Base-by-base conservation (phyloP, 2,113 vertebrate species). In the Microtus ochrogaster region DNA sequence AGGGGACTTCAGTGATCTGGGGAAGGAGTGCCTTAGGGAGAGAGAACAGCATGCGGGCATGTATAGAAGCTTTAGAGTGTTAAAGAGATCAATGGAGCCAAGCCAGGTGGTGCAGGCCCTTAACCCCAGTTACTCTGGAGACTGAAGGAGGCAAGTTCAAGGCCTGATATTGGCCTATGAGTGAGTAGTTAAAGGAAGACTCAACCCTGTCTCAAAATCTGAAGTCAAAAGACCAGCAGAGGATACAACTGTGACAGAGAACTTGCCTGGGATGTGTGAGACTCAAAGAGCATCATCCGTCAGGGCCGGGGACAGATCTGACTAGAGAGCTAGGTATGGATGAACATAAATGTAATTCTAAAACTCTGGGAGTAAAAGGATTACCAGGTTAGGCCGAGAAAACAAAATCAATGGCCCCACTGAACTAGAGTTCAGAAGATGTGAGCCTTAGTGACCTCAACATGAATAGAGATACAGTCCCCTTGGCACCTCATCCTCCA, bases 351-450 rank as follows among this genome's bases (percentile, higher is more conserved):
- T 73, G 39, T 58, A 30, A 58, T 39, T n/a, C 49, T 41, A 73
- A 28, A 24, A 26, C 49, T 55, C 66, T 30, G 68, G 24, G 30
- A 88, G 66, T 44, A 44, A 44, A 44, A 44, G 44, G 44, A 44
- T 44, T 44, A 44, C 11, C 6, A 17, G 10, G 39, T 19, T 72
- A 55, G n/a, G 70, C 8, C 24, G 22, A 73, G 5, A 30, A 22
- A 72, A 39, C 13, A 76, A 76, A 73, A 44, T 4, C 36, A 58
- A 21, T 16, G 7, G 24, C 68, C 16, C 58, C 55, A 58, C 3
- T 63, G 70, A 33, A 63, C 61, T 36, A 61, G 65, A 77, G 90
- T 91, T 96, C 77, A 85, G 39, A 74, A 92, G 44, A n/a, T 30
- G 36, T 44, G 14, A 9, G 41, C 16, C 44, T 91, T 77, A 8